Evolutionary conservation across 2,797 vertebrate genomes (phyloP), one percentile per base, ranked within the genome.

Genomic region (Trachurus trachurus): DNA sequence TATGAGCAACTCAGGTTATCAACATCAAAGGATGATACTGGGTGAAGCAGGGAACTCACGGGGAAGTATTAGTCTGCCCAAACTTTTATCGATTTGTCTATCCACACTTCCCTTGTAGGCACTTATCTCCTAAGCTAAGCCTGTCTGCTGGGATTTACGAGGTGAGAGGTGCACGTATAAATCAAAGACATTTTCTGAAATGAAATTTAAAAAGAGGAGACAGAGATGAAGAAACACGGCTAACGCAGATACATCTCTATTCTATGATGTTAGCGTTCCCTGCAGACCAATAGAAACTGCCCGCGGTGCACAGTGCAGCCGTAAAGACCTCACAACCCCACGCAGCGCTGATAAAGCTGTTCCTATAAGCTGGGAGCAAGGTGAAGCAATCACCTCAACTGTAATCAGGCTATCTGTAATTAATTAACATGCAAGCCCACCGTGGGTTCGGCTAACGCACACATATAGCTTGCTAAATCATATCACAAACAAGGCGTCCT

Each of bases 401-500:
- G 87, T 79, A 87, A 89, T 88, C 81, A 76, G 81, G 50, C 80
- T 54, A 67, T 76, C 66, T 62, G 73, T 78, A 90, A 89, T 88
- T 90, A 90, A 93, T 93, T 90, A 88, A 78, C 82, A 80, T 22
- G 56, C 60, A 13, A 69, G 79, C 60, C 79, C 65, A 4, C 22
- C 74, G 87, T 37, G 40, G 58, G 81, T 79, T 71, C 17, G 58
- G 62, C 63, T 74, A 76, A 88, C 75, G 79, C 71, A 76, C 71
- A 76, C 26, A 26, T 54, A 17, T 61, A 54, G 68, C 80, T 87
- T 68, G 71, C 78, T 84, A 82, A 88, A 93, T 88, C 87, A 90
- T 82, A 88, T 79, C 81, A 64, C 75, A 91, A 92, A 94, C 89
- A 88, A 89, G 87, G 60, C 42, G 6, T 88, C 88, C 84, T 90